Conservation (phyloP, 2,797 vertebrate species). For the Lates japonicus region DNA sequence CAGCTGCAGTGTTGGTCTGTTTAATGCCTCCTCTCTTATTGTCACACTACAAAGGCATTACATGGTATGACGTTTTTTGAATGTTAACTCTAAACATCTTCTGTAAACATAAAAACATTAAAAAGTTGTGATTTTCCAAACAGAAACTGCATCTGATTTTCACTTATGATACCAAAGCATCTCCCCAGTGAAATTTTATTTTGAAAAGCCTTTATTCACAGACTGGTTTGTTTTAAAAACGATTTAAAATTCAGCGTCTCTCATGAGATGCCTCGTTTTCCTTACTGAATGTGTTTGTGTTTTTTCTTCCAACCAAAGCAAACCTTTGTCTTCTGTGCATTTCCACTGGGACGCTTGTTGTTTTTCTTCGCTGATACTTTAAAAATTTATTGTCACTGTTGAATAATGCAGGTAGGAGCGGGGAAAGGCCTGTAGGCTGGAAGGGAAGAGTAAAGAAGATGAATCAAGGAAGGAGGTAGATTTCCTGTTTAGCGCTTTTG, state of each 20-base stretch:
- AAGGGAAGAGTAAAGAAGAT: background rate
- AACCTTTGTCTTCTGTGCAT: background rate
- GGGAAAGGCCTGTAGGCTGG: constrained; percentile 14
- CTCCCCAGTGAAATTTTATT: background rate
- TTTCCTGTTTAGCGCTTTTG: constrained; percentile 15
- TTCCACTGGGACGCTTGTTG: background rate
- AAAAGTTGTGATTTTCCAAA: background rate
- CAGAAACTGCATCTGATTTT: background rate
- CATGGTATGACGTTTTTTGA: too few species aligned
- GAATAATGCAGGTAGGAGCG: constrained; percentile 19
- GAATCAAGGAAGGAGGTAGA: background rate
- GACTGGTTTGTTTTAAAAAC: background rate
- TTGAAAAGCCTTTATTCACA: background rate
- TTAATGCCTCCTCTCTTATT: too few species aligned
- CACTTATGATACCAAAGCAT: background rate
- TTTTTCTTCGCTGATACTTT: background rate
- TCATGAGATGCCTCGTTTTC: background rate
- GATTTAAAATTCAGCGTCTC: background rate
- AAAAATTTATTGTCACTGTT: constrained; percentile 2
- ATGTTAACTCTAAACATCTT: too few species aligned
- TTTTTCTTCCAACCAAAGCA: background rate
- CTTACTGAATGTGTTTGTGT: background rate
- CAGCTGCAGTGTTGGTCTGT: too few species aligned
- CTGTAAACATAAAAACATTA: background rate
- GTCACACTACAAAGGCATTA: too few species aligned